Percentiles rank a stretch among this genome's conserved stretches.
Evolutionary conservation across 1,140 invertebrate species (phyloP).

Genomic region (Pogonomyrmex barbatus): DNA sequence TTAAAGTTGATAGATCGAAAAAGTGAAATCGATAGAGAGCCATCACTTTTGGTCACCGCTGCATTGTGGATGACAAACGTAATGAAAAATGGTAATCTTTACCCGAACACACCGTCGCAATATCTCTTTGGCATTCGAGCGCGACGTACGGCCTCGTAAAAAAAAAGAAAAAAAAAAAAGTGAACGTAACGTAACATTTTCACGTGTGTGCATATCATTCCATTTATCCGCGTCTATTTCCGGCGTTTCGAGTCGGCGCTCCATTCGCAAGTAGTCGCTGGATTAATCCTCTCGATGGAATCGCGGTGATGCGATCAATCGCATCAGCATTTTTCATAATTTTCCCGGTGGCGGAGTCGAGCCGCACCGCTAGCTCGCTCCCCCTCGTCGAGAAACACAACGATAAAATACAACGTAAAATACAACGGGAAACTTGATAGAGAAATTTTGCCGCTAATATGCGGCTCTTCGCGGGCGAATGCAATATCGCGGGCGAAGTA

Average conservation of each 20-base stretch:
- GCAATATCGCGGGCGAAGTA: neutral
- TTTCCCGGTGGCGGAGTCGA: neutral
- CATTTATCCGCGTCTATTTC: neutral
- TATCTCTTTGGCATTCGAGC: constrained; percentile 21
- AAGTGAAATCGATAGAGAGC: neutral
- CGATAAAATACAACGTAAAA: neutral
- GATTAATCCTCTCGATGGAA: constrained; percentile 17
- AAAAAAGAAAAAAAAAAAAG: neutral
- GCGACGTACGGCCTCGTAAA: neutral
- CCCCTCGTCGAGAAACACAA: neutral
- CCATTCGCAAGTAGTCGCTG: neutral
- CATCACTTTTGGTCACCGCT: neutral
- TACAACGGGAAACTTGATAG: constrained; percentile 1
- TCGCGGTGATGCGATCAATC: neutral
- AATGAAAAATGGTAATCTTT: constrained; percentile 51
- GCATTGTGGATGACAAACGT: constrained; percentile 4
- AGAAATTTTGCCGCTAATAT: constrained; percentile 33
- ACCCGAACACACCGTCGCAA: neutral
- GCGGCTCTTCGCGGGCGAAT: neutral
- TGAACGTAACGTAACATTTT: neutral
- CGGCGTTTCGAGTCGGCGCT: neutral
- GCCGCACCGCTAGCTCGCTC: no score
- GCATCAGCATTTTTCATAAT: constrained; percentile 12
- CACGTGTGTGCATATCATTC: neutral
- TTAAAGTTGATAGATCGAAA: neutral